Evolutionary conservation across 2,113 vertebrate genomes (phyloP).

Genomic region (Callaeas wilsoni): DNA sequence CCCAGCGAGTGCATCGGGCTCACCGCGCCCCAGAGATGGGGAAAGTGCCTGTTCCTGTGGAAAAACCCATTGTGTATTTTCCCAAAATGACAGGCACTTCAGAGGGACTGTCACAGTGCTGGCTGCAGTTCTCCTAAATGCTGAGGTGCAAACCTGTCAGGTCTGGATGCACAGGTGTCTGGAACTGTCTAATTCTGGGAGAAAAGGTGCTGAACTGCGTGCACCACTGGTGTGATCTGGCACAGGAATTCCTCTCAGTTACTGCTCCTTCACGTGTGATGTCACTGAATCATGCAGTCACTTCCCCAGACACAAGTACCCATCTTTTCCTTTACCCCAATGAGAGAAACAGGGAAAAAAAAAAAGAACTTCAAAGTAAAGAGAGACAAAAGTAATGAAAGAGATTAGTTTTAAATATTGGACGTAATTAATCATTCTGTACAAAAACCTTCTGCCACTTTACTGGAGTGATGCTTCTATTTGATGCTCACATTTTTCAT

Average conservation of each 20-base stretch:
- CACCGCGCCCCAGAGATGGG: not conserved
- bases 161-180: not conserved
- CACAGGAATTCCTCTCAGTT: not conserved
- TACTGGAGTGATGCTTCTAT: not conserved
- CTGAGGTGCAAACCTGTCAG: not conserved
- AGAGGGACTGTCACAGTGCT: not conserved
- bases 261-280: not conserved
- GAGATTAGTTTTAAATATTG: constrained; percentile 32
- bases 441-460: not conserved
- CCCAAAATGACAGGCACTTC: not conserved
- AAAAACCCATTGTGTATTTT: not conserved
- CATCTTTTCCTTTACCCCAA: not conserved
- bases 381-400: not conserved
- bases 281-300: not conserved
- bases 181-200: not conserved
- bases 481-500: constrained; percentile 3
- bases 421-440: not conserved
- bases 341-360: not conserved
- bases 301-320: not conserved
- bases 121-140: not conserved
- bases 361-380: not conserved
- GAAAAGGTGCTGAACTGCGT: not conserved
- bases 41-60: not conserved
- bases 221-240: not conserved
- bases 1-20: not conserved